Base-by-base conservation (phyloP, 1,140 invertebrate genomes). In the Pseudomyrmex pallidus region DNA sequence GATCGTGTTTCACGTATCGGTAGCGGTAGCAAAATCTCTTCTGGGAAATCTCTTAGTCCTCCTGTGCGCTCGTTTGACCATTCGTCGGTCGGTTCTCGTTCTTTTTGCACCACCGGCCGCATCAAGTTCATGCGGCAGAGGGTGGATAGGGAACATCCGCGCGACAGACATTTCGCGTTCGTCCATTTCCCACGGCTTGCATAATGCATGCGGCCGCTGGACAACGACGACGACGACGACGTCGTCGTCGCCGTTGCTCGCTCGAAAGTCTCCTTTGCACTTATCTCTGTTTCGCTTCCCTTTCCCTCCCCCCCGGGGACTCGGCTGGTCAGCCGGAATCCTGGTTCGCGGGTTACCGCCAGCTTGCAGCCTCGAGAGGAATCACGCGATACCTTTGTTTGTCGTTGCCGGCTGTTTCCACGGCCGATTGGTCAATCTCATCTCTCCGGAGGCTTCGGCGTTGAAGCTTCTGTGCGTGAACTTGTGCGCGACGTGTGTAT, bases 161-260 rank as follows among this genome's bases (percentile, higher is more conserved):
- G 74, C 61, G 61, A 74, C 61, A 72, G 83, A 76, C 82, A 84
- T 87, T 82, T 82, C 56, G 56, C 72, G 68, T 88, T 83, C 82
- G 83, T 90, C 74, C 82, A 83, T 88, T 91, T 89, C 83, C 61
- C 64, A 70, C 46, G 73, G 85, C 85, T 77, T 91, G 85, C 89
- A 91, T 91, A 91, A 91, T 90, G 85, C 88, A 89, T 90, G 87
- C 48, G 63, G 44, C 72, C 54, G 86, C 57, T 44, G 76, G 66
- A 35, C 25, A 3, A 25, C 52, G 59, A n/a, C 46, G 46, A 17
- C 66, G 68, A 59, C 35, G 57, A 62, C 44, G 46, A 44, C 59
- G 46, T 35, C 9, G 52, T 17, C 15, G 59, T 15, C 73, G 25
- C 54, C 7, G 25, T 74, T 62, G 59, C 84, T 86, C 78, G 5